A percentile compares a stretch with the other conserved stretches of the same genome.
Evolutionary conservation across 2,888 invertebrate genomes (phyloP).

Genomic region (Myopa testacea): DNA sequence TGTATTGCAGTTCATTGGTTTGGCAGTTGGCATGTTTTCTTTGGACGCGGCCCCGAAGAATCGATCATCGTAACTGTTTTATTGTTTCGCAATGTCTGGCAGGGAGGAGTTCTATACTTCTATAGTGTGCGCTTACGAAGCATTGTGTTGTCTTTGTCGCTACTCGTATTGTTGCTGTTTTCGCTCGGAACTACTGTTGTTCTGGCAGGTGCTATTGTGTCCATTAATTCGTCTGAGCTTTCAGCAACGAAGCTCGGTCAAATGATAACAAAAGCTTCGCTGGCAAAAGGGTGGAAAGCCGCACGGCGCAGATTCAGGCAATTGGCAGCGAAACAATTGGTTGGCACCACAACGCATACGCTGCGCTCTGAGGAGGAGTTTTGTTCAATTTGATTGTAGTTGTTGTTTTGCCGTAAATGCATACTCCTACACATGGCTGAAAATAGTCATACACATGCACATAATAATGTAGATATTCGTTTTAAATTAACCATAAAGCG

Average conservation of each 20-base stretch:
- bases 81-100: too few relatives aligned
- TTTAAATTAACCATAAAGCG: too few relatives aligned
- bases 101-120: too few relatives aligned
- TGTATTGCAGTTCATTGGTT: too few relatives aligned
- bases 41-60: too few relatives aligned
- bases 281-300: slow-evolving; percentile 17
- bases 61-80: too few relatives aligned
- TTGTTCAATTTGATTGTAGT: slow-evolving; percentile 11
- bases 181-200: not conserved
- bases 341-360: slow-evolving; percentile 31
- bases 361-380: slow-evolving; percentile 28
- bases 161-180: not conserved
- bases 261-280: slow-evolving; percentile 12
- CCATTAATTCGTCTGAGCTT: not conserved
- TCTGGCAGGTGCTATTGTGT: too few relatives aligned
- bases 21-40: too few relatives aligned
- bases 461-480: too few relatives aligned
- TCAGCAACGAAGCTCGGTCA: not conserved
- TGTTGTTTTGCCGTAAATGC: not conserved
- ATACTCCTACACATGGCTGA: not conserved
- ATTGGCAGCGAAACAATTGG: slow-evolving; percentile 37
- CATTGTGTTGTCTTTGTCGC: not conserved
- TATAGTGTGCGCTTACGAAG: not conserved
- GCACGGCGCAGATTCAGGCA: not conserved
- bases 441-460: not conserved